Evolutionary conservation across 2,888 invertebrate genomes (phyloP).

Genomic region (Pandemis cinnamomeana): DNA sequence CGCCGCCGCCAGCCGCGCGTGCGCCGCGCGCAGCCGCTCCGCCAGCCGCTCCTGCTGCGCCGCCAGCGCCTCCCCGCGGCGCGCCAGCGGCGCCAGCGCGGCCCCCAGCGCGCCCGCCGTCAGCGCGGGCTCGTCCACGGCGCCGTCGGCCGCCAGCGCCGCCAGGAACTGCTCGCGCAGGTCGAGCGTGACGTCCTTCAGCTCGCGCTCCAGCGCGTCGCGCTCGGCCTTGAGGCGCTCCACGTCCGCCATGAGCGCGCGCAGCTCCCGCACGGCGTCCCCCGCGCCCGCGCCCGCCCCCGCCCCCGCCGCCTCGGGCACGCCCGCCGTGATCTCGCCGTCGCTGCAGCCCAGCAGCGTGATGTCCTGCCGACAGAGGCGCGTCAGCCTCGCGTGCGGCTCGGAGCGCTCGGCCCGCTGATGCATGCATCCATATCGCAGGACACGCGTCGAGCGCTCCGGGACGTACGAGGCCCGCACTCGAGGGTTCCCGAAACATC

Average conservation of each 20-base stretch:
- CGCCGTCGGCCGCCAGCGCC: conserved; percentile 93
- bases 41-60: conserved; percentile 87
- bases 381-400: background rate
- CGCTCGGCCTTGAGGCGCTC: conserved; percentile 95
- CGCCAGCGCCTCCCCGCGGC: conserved; percentile 86
- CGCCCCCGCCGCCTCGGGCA: conserved; percentile 87
- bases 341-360: conserved; percentile 91
- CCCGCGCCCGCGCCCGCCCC: conserved; percentile 75
- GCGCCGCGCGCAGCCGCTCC: conserved; percentile 69
- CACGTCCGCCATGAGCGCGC: conserved; percentile 91
- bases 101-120: conserved; percentile 93
- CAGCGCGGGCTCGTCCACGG: conserved; percentile 92
- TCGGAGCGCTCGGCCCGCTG: too few species aligned
- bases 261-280: conserved; percentile 87
- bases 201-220: conserved; percentile 90
- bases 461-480: too few species aligned
- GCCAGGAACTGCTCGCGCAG: conserved; percentile 93
- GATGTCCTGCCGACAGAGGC: conserved; percentile 84
- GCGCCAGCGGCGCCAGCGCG: conserved; percentile 90
- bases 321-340: conserved; percentile 87
- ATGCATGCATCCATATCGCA: too few species aligned
- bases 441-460: too few species aligned
- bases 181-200: conserved; percentile 87
- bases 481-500: too few species aligned
- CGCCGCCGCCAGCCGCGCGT: conserved; percentile 85